phyloP scores from a whole-genome alignment of 2,113 vertebrate genomes.

The Okapia johnstoni region DNA sequence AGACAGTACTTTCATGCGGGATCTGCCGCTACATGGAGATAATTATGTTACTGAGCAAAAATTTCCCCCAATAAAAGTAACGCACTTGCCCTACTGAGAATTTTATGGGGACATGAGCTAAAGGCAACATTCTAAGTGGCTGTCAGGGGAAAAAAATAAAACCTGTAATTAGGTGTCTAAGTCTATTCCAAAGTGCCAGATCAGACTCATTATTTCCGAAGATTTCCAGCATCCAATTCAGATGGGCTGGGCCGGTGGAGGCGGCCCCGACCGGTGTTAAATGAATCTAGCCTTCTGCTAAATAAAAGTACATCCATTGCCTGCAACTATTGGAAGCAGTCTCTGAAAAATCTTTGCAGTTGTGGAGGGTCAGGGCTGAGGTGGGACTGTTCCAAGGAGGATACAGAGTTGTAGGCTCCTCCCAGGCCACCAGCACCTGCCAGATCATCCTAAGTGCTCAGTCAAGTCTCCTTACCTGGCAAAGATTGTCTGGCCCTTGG shows the following conservation, averaged over 20 bases:
- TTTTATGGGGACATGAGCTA: neutral
- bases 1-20: neutral
- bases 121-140: neutral
- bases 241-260: accelerated
- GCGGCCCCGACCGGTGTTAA: accelerated
- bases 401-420: neutral
- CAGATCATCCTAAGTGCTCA: neutral
- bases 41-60: neutral
- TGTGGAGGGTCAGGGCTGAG: neutral
- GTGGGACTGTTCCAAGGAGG: neutral
- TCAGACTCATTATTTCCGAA: neutral
- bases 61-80: neutral
- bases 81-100: neutral
- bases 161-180: neutral
- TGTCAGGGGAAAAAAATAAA: neutral
- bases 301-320: too few species aligned
- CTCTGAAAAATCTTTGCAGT: neutral
- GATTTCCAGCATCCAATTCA: neutral
- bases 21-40: neutral
- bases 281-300: neutral
- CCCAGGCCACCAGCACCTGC: too few species aligned
- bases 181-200: neutral
- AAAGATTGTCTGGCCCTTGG: accelerated
- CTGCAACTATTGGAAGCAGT: neutral
- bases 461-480: neutral